Percentiles rank a stretch among this genome's conserved stretches.
Conservation (phyloP, 2,113 vertebrate species). For the Edolisoma coerulescens region DNA sequence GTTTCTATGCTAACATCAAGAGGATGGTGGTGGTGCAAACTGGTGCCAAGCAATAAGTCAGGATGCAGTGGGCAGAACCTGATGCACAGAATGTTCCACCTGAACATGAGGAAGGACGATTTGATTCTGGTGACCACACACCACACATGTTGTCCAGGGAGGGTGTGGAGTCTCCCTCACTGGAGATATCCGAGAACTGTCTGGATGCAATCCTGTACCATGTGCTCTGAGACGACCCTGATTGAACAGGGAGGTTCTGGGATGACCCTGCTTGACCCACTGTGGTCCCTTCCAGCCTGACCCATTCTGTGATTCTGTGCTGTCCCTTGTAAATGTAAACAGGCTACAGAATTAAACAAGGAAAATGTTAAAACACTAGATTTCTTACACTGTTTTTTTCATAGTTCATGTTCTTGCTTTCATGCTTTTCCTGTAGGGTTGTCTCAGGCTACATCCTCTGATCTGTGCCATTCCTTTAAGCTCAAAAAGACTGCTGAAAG, state of each 20-base stretch:
- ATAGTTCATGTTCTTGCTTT: neutral
- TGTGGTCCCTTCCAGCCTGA: neutral
- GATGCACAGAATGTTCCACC: neutral
- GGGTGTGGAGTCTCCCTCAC: neutral
- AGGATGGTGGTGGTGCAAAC: too few relatives aligned
- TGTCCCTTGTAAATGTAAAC: neutral
- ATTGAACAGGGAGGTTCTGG: too few relatives aligned
- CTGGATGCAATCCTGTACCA: neutral
- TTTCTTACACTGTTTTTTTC: neutral
- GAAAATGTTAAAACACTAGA: neutral
- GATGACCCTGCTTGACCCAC: neutral
- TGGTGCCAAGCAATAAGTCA: neutral
- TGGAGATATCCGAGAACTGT: too few relatives aligned
- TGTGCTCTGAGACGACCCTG: accelerated
- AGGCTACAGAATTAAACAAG: neutral
- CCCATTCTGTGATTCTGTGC: neutral
- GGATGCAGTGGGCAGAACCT: neutral
- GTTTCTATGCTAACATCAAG: too few relatives aligned
- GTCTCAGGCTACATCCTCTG: neutral
- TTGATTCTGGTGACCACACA: neutral
- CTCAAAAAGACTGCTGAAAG: neutral
- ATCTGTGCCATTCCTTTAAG: neutral
- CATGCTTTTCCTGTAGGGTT: neutral
- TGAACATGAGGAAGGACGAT: neutral
- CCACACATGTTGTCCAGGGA: neutral